Evolutionary conservation across 2,113 vertebrate genomes (phyloP).

Genomic region (Furnarius figulus): DNA sequence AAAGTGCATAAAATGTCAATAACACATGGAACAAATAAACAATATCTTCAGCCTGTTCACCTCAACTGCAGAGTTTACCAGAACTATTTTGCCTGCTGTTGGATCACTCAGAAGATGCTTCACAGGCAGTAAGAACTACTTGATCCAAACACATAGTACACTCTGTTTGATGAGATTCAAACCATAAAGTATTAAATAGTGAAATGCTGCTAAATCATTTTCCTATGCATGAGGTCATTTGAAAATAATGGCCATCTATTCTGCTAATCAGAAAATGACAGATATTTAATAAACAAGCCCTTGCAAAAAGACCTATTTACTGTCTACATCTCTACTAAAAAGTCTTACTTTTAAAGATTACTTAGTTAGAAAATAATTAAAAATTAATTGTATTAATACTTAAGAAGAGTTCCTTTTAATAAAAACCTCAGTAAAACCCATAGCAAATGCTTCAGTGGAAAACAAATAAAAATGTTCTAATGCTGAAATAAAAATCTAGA

Average conservation of each 20-base stretch:
- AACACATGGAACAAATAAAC: neutral
- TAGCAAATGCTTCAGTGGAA: neutral
- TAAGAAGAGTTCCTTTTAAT: neutral
- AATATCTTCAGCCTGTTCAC: neutral
- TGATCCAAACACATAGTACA: neutral
- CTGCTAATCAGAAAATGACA: neutral
- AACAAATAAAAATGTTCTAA: neutral
- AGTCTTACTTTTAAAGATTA: neutral
- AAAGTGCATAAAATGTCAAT: neutral
- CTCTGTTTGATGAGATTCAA: neutral
- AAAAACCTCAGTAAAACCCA: neutral
- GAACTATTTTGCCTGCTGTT: neutral
- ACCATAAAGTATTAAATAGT: neutral
- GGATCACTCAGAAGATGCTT: neutral
- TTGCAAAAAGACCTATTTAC: neutral
- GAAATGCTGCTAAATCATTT: neutral
- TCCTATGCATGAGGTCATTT: neutral
- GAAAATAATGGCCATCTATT: neutral
- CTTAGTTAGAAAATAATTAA: neutral
- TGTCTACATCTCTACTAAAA: neutral
- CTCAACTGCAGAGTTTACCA: neutral
- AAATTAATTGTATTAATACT: neutral
- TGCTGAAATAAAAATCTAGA: neutral
- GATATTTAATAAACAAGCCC: neutral
- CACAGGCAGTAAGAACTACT: neutral